Evolutionary conservation across 2,888 invertebrate genomes (phyloP), one percentile per base, ranked within the genome.

Genomic region (Melanotus villosus): DNA sequence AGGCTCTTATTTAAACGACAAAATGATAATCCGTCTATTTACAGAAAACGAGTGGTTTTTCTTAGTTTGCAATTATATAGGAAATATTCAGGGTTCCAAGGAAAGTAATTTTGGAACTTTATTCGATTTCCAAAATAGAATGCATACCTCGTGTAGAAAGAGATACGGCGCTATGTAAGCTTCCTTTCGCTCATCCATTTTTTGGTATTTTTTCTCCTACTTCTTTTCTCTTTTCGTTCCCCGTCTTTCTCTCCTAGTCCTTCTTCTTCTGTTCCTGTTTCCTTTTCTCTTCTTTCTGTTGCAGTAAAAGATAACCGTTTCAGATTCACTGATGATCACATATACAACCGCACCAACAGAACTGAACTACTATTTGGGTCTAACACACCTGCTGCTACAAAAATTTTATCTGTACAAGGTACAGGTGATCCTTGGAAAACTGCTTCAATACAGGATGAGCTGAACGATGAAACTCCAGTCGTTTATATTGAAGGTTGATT

Each of bases 371-470:
- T 34, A n/a, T 64, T 32, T 34, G 64, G 64, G 4, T 23, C 26
- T 9, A 34, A 30, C n/a, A 56, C 16, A 5, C 54, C 64, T 9
- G 43, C 34, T 19, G 64, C 56, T 14, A 64, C 56, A 10, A 64
- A 56, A 45, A 43, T 64, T 5, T 14, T 64, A 3, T 38, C 45
- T n/a, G 56, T 64, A 2, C 64, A 64, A 43, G 64, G 64, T 19
- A 64, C 56, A 7, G 41, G 56, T 9, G 64, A 64, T 32, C 64
- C 64, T 1, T 64, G 64, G 64, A 16, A 18, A 26, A 7, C 21
- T 7, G 9, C 19, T 26, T 34, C 64, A 3, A n/a, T 56, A 7
- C 18, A 43, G 10, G 64, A 64, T 26, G 64, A 64, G 26, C 14
- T 52, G 6, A 64, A 38, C 21, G 38, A 52, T 14, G 34, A 64